Evolutionary conservation across 2,113 vertebrate genomes (phyloP).

Genomic region (Felis chaus): DNA sequence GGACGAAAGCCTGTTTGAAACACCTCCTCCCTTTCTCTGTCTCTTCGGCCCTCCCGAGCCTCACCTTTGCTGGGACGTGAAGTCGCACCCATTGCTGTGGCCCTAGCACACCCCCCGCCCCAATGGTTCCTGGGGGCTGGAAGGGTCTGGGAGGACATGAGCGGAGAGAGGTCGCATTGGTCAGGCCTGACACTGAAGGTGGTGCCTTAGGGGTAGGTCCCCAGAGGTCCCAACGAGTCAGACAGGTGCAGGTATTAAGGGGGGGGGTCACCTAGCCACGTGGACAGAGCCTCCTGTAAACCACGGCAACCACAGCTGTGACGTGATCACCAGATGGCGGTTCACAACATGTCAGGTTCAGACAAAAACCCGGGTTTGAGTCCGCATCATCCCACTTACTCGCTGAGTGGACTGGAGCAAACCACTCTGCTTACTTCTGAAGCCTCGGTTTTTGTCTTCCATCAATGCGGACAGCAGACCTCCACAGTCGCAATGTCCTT

Average conservation of each 20-base stretch:
- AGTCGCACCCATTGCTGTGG: not conserved
- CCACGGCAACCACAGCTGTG: not conserved
- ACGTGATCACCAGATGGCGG: not conserved
- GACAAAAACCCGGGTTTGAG: not conserved
- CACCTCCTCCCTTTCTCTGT: fast-evolving
- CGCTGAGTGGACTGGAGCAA: not conserved
- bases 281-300: not conserved
- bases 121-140: not conserved
- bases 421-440: not conserved
- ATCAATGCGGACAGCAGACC: no score
- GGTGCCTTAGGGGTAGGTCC: fast-evolving
- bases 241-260: fast-evolving
- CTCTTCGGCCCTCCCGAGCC: not conserved
- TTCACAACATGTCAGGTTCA: not conserved
- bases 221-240: no score
- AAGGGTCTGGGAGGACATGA: no score
- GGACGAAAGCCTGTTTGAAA: not conserved
- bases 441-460: no score
- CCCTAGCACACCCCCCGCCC: not conserved
- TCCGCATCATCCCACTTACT: not conserved
- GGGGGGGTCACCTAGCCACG: not conserved
- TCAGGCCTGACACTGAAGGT: not conserved
- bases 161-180: no score
- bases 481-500: no score
- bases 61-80: not conserved